Evolutionary conservation across 2,797 vertebrate species (phyloP), one percentile per base, ranked within the genome.

Genomic region (Enteromius argenteus): DNA sequence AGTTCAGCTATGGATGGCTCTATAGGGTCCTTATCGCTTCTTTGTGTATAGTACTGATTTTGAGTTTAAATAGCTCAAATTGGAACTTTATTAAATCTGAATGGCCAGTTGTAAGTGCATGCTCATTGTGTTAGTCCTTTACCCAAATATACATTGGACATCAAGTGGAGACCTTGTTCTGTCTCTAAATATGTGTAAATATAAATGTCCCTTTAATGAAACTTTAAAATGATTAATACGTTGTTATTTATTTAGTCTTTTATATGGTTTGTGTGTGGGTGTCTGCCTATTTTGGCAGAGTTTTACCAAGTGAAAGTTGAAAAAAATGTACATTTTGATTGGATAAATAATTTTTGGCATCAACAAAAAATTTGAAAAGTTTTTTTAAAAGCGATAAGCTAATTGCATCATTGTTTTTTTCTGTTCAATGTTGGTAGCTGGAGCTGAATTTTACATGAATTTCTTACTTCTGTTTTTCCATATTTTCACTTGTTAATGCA

Each of bases 401-500:
- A 30, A 30, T 30, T 44, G 5, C 39, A 27, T 39, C 4, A 21
- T 37, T 21, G 0, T 71, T 44, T 39, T 60, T 68, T 69, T 68
- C 7, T 73, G 44, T 6, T 71, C 3, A 27, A 3, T 42, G 23
- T 37, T n/a, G n/a, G n/a, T n/a, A n/a, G n/a, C n/a, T 37, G 35
- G 35, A 37, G 35, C 32, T 32, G 32, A 37, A 37, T 37, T 37
- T 37, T 5, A 37, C 35, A 37, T 37, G 5, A 37, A 37, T 37
- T 37, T 37, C 35, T 6, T 37, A 37, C 35, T 37, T 51, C 79
- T 42, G 90, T 82, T 35, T 42, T 88, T 87, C 89, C 27, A 87
- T 90, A 89, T 90, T 89, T 89, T 91, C 86, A 72, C 17, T 11
- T 80, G 39, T 66, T 62, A 51, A 60, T 42, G 71, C 21, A 72